A percentile compares a stretch with the other conserved stretches of the same genome.
These are phyloP conservation scores for Tympanuchus pallidicinctus DNA, from an alignment of 2,113 vertebrate species.

Conservation along the genomic window DNA sequence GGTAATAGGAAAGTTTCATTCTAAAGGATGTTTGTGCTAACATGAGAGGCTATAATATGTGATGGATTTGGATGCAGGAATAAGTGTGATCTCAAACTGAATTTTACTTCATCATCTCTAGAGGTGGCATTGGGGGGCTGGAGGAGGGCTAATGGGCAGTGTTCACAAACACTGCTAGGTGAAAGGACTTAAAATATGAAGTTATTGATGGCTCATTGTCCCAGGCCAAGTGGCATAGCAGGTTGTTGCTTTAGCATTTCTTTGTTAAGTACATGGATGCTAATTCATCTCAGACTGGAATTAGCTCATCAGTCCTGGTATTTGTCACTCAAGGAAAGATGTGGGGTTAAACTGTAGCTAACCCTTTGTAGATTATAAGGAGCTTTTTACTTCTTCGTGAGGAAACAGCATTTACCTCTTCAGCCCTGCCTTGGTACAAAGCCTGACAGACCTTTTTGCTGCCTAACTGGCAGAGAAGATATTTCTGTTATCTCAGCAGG, in stretches of 20 bases:
- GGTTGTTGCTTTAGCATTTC: conserved; percentile 49
- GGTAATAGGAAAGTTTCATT: conserved; percentile 57
- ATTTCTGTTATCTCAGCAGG: neutral
- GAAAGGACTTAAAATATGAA: neutral
- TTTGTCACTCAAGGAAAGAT: neutral
- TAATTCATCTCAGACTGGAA: conserved; percentile 37
- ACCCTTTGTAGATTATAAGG: neutral
- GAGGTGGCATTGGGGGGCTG: conserved; percentile 27
- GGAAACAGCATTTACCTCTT: neutral
- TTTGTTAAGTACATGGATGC: neutral
- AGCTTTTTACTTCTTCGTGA: neutral
- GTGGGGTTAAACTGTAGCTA: neutral
- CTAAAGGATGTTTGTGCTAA: conserved; percentile 57
- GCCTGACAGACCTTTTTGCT: neutral
- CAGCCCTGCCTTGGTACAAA: neutral
- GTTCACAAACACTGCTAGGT: neutral
- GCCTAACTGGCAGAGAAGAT: neutral
- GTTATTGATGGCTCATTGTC: neutral
- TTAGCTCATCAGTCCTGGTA: conserved; percentile 3
- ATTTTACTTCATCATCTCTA: conserved; percentile 53
- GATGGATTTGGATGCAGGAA: conserved; percentile 45
- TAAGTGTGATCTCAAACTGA: conserved; percentile 19
- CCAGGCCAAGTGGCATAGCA: neutral
- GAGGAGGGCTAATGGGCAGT: neutral
- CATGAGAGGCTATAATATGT: conserved; percentile 6